Conservation (phyloP, 2,888 invertebrate species). For the Sinelater perroti region DNA sequence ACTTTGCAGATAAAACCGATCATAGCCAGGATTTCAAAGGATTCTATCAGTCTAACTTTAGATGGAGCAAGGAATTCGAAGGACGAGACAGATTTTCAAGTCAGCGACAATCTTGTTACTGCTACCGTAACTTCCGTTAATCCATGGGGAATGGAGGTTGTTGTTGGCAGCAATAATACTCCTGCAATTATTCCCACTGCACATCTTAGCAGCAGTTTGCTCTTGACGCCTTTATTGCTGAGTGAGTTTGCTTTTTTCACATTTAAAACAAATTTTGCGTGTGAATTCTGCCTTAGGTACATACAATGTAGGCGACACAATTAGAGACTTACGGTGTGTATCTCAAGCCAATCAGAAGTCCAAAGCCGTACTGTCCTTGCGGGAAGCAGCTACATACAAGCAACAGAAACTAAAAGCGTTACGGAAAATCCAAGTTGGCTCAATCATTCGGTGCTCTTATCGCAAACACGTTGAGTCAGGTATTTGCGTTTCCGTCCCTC, state of each 20-base stretch:
- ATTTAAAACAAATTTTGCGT: too few relatives aligned
- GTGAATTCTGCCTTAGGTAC: slow-evolving; percentile 43
- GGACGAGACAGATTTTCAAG: too few relatives aligned
- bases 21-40: too few relatives aligned
- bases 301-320: slow-evolving; percentile 47
- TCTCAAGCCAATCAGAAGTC: slow-evolving; percentile 36
- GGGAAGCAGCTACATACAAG: slow-evolving; percentile 46
- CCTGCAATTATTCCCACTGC: slow-evolving; percentile 11
- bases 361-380: slow-evolving; percentile 48
- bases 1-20: slow-evolving; percentile 65
- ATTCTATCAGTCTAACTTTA: too few relatives aligned
- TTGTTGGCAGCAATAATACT: background rate
- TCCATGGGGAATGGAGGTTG: slow-evolving; percentile 10
- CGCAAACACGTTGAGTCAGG: slow-evolving; percentile 42
- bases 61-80: too few relatives aligned
- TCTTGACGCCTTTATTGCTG: slow-evolving; percentile 16
- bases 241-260: too few relatives aligned
- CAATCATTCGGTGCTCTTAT: slow-evolving; percentile 50
- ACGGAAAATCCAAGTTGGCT: slow-evolving; percentile 44
- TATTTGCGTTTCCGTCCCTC: slow-evolving; percentile 46
- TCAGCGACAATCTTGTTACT: too few relatives aligned
- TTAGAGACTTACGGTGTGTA: slow-evolving; percentile 52
- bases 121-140: slow-evolving; percentile 5
- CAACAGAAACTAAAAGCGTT: slow-evolving; percentile 40
- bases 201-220: slow-evolving; percentile 21